Evolutionary conservation across 2,113 vertebrate genomes (phyloP), one percentile per base, ranked within the genome.

Genomic region (Lasiurus cinereus): DNA sequence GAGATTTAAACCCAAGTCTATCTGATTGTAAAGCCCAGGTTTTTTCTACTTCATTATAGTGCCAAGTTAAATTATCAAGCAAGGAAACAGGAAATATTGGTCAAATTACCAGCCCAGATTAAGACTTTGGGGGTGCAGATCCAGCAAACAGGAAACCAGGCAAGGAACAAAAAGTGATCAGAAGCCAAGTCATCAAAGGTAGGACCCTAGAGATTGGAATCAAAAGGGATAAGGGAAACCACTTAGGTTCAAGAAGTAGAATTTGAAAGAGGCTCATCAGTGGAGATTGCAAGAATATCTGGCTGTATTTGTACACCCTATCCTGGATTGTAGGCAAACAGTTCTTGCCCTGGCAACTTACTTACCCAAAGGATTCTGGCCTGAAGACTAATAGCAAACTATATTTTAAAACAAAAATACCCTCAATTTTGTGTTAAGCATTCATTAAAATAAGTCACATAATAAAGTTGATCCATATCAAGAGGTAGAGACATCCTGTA

Each of bases 391-490:
- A 89, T 77, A 62, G 92, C 12, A 69, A 95, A 92, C 48, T 82
- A 59, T 77, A 91, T 79, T 85, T 94, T 93, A 74, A 95, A 93
- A 95, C 48, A 78, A 96, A 96, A 95, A 85, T 69, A 36, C 29
- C 10, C 52, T 84, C 66, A 73, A 74, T 94, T 83, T 94, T 70
- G 66, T 70, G 48, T 69, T 50, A 97, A 87, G 36, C 54, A 74
- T 74, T 93, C 80, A 91, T 97, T 95, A 96, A 92, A 92, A 85
- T 70, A 95, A 90, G 76, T 92, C 95, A 56, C 56, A 46, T 87
- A 96, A 83, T 91, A 85, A 93, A 88, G 90, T 54, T 94, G 80
- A 94, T 94, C 84, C 90, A 21, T 89, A 95, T 93, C 88, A 70
- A 62, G 73, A 96, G 66, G 36, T 22, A 91, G 64, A 89, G 46